Percentiles rank a stretch among this genome's conserved stretches.
phyloP scores from a whole-genome alignment of 23 tunicate genomes.

The Trididemnum clinides region DNA sequence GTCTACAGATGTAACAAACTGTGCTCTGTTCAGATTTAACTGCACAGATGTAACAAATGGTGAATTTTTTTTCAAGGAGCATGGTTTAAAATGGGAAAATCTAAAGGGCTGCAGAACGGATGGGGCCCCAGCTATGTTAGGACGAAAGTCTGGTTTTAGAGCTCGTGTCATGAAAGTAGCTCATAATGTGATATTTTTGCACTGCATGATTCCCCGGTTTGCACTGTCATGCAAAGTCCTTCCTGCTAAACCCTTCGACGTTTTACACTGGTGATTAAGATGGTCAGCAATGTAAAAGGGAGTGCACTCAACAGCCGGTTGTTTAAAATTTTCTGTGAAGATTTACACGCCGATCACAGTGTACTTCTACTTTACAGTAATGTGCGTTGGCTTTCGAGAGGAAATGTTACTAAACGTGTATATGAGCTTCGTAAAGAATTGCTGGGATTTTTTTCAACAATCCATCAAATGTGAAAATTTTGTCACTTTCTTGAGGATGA shows the following conservation, averaged over 20 bases:
- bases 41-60: too few relatives aligned
- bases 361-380: constrained; percentile 5
- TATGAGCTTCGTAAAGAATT: constrained; percentile 4
- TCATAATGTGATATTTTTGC: constrained; percentile 15
- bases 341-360: constrained; percentile 3
- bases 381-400: constrained; percentile 2
- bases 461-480: constrained; percentile 1
- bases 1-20: too few relatives aligned
- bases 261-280: constrained; percentile 1
- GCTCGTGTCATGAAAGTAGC: constrained; percentile 23
- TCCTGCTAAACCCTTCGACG: background rate
- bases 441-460: background rate
- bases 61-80: constrained; percentile 9
- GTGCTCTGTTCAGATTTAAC: too few relatives aligned
- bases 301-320: constrained; percentile 8
- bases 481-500: too few relatives aligned
- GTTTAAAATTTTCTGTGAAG: constrained; percentile 2
- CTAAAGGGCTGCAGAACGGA: constrained; percentile 30
- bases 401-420: background rate
- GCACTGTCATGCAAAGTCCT: constrained; percentile 29
- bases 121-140: constrained; percentile 23
- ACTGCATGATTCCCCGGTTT: constrained; percentile 23
- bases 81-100: constrained; percentile 23
- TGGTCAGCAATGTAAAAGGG: constrained; percentile 11
- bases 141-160: constrained; percentile 18